Percentiles rank a stretch among this genome's conserved stretches.
phyloP scores from a whole-genome alignment of 2,797 vertebrate genomes.

The Acanthiza pusilla region DNA sequence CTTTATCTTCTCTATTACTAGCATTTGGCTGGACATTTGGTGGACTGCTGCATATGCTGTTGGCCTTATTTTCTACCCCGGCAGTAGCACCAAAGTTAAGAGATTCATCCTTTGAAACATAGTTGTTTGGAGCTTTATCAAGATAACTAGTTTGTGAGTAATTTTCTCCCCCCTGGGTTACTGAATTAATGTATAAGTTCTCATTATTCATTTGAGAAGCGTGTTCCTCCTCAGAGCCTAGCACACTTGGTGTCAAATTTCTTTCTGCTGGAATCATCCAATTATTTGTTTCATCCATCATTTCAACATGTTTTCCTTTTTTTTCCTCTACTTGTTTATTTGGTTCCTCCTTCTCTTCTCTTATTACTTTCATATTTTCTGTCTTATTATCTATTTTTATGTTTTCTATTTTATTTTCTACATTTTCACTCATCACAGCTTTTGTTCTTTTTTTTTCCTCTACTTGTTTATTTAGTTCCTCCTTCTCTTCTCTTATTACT shows the following conservation, averaged over 20 bases:
- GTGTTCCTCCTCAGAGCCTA: neutral
- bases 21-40: neutral
- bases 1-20: neutral
- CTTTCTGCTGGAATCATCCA: neutral
- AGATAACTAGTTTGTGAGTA: neutral
- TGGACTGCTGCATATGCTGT: neutral
- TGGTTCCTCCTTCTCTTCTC: neutral
- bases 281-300: neutral
- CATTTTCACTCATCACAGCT: neutral
- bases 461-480: neutral
- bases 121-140: neutral
- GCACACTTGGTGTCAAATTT: neutral
- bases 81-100: neutral
- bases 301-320: conserved; percentile 5
- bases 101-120: neutral
- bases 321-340: neutral
- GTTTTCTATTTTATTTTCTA: neutral
- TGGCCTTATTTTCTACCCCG: neutral
- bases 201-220: neutral
- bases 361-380: neutral
- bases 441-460: neutral
- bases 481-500: neutral
- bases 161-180: neutral
- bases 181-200: neutral
- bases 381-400: neutral